Evolutionary conservation across 2,797 vertebrate species (phyloP), one percentile per base, ranked within the genome.

Genomic region (Dicrostonyx torquatus): DNA sequence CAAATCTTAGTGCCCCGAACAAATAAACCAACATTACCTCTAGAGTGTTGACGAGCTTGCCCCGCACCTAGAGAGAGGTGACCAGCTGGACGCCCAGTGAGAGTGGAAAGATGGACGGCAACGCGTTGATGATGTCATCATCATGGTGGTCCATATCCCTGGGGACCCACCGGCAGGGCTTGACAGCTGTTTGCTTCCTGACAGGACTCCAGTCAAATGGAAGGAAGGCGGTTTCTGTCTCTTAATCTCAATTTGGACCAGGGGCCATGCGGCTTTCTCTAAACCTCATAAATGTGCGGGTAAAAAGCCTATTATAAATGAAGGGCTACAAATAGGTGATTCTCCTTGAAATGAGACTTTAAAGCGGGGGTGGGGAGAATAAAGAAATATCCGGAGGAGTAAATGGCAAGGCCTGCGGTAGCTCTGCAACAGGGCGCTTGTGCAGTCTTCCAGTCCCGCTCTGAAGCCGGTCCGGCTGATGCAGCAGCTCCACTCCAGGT

Each of bases 121-220:
- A 11, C 4, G 12, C 20, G 20, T 43, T 2, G 1, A 13, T 26
- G 2, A 64, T 64, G 60, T 48, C 60, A 83, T 8, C 5, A 8
- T 0, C 1, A 31, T 9, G 13, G 6, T 22, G 58, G 48, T 6
- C 0, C 2, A 0, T 6, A 2, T 5, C 14, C 4, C 20, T 1
- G 18, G 34, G 11, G 13, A 26, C 15, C 6, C 14, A 2, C 1
- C 0, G 1, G 3, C 24, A 3, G 4, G 5, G 15, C 2, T 26
- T 17, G n/a, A 48, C 13, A 5, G 1, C 2, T 2, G 14, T 18
- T 73, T 86, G 55, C 15, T 79, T n/a, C 45, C 89, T 14, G 1
- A 10, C 40, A 77, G 26, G 17, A 78, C 55, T 14, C 14, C 34
- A 45, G 2, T 15, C 40, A 45, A 12, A 50, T 10, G 26, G 26